Evolutionary conservation across 2,888 invertebrate species (phyloP).

Genomic region (Adela reaumurella): DNA sequence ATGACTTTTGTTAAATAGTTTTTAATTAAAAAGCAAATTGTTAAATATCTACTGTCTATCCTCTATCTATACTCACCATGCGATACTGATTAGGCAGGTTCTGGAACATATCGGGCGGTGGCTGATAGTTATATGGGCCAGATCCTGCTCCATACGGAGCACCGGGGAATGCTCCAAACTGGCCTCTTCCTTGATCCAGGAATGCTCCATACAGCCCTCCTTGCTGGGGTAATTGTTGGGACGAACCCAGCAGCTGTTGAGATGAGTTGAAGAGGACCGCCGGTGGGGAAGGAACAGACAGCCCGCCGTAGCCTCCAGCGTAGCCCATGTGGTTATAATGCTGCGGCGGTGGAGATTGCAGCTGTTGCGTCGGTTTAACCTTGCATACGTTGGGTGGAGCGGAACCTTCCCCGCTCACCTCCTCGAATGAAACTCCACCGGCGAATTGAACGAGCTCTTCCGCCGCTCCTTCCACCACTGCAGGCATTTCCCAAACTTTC

Average conservation of each 20-base stretch:
- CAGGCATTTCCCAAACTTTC: slow-evolving; percentile 82
- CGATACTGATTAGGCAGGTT: slow-evolving; percentile 45
- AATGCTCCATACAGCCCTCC: slow-evolving; percentile 81
- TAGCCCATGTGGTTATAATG: slow-evolving; percentile 69
- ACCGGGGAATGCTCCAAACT: slow-evolving; percentile 76
- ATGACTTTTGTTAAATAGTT: no score
- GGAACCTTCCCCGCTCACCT: slow-evolving; percentile 42
- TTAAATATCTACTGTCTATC: no score
- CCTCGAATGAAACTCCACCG: slow-evolving; percentile 26
- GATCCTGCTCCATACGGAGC: slow-evolving; percentile 65
- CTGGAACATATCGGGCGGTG: slow-evolving; percentile 59
- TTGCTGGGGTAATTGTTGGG: slow-evolving; percentile 63
- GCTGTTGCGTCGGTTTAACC: slow-evolving; percentile 83
- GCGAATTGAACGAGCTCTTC: slow-evolving; percentile 45
- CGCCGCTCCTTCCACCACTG: slow-evolving; percentile 57
- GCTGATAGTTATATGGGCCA: slow-evolving; percentile 72
- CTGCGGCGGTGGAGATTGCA: slow-evolving; percentile 65
- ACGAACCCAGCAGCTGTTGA: slow-evolving; percentile 52
- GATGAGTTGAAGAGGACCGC: slow-evolving; percentile 79
- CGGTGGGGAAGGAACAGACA: slow-evolving; percentile 84
- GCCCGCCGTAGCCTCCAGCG: slow-evolving; percentile 71
- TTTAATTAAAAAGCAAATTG: no score
- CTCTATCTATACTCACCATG: slow-evolving; percentile 30
- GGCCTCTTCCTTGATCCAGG: slow-evolving; percentile 71
- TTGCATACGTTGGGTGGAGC: slow-evolving; percentile 72